These are phyloP conservation scores for Netelia fuscicornis DNA, from an alignment of 2,888 invertebrate species.

Conservation along the genomic window DNA sequence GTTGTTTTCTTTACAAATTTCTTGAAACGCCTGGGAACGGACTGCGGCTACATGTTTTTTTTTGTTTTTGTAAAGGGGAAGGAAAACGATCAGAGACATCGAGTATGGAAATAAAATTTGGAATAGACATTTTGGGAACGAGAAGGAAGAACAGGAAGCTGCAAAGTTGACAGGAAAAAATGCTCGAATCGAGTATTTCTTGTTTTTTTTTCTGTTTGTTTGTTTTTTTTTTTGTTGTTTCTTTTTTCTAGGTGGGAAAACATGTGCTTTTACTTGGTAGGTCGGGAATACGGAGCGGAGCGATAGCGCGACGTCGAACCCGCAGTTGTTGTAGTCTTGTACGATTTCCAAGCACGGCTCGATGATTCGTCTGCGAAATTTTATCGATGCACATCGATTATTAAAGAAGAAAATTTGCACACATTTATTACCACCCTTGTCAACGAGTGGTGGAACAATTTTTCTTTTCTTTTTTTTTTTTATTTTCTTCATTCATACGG, in stretches of 20 bases:
- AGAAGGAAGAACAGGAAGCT: constrained; percentile 59
- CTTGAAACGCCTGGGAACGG: constrained; percentile 39
- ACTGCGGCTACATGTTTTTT: constrained; percentile 21
- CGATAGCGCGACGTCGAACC: constrained; percentile 87
- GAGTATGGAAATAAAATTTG: constrained; percentile 24
- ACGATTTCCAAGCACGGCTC: constrained; percentile 87
- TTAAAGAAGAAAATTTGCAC: constrained; percentile 67
- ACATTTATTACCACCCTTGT: constrained; percentile 1
- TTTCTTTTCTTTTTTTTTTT: constrained; percentile 28
- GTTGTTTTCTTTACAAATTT: constrained; percentile 43
- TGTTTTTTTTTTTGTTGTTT: background rate
- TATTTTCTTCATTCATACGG: constrained; percentile 66
- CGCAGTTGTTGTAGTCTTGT: constrained; percentile 86
- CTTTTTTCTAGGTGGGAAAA: constrained; percentile 42
- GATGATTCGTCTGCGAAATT: constrained; percentile 86
- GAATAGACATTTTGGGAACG: constrained; percentile 25
- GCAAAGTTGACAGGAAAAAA: constrained; percentile 54
- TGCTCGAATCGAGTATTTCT: constrained; percentile 32
- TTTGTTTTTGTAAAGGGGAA: constrained; percentile 9
- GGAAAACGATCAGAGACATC: constrained; percentile 30
- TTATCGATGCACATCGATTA: constrained; percentile 78
- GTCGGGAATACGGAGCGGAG: constrained; percentile 87
- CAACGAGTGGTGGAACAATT: constrained; percentile 3
- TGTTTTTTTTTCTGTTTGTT: constrained; percentile 36
- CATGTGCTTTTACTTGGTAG: constrained; percentile 85